phyloP scores from a whole-genome alignment of 2,888 invertebrate genomes.

The Mallateleia sp. region DNA sequence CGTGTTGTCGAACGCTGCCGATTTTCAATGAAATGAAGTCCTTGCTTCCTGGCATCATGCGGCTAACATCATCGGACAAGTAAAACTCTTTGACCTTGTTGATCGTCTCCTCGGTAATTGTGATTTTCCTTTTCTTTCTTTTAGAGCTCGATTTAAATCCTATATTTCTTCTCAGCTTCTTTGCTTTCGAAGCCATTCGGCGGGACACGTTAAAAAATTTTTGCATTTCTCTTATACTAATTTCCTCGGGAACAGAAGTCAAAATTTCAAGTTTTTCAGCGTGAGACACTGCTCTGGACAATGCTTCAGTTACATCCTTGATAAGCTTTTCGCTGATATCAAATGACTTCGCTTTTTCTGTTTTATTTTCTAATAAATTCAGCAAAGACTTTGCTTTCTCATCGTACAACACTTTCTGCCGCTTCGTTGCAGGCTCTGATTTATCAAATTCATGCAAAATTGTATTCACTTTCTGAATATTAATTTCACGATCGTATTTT shows the following conservation, averaged over 20 bases:
- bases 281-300: not conserved
- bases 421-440: not conserved
- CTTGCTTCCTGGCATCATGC: conserved; percentile 40
- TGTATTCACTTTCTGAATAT: not conserved
- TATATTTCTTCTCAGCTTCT: not conserved
- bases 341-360: not conserved
- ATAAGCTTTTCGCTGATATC: not conserved
- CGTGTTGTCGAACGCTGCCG: conserved; percentile 11
- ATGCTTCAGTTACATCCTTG: not conserved
- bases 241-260: not conserved
- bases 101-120: conserved; percentile 16
- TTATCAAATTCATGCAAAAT: not conserved
- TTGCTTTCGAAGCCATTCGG: conserved; percentile 22
- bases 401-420: not conserved
- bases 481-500: not conserved
- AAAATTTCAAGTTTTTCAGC: not conserved
- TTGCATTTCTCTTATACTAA: not conserved
- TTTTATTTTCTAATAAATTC: too few species aligned
- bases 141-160: conserved; percentile 28
- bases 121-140: conserved; percentile 27
- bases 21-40: conserved; percentile 47
- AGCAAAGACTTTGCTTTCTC: too few species aligned
- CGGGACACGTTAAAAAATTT: not conserved
- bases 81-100: conserved; percentile 52
- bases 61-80: conserved; percentile 54